Evolutionary conservation across 2,797 vertebrate genomes (phyloP), one percentile per base, ranked within the genome.

Genomic region (Diceros bicornis): DNA sequence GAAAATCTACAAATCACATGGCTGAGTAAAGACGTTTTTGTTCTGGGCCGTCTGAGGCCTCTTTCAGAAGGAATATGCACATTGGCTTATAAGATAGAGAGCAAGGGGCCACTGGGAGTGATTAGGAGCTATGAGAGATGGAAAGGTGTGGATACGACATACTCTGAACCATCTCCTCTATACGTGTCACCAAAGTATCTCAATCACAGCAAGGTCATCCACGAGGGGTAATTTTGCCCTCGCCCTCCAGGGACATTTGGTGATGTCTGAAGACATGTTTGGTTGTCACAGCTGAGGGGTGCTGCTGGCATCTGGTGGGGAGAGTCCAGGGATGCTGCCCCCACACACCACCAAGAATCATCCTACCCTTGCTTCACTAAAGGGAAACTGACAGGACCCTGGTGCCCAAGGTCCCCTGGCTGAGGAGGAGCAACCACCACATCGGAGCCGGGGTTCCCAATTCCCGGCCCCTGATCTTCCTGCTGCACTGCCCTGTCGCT

Each of bases 91-190:
- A 1, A 7, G 27, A 16, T 2, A 8, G 52, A 29, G 27, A 6
- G 11, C 2, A 1, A 9, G 9, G 29, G 20, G 68, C 21, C 34
- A 0, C 32, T 3, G 3, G 62, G 41, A 4, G n/a, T 1, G 20
- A 7, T 0, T 0, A 4, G 66, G 61, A 41, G 9, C 37, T 1
- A 0, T 0, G n/a, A 25, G n/a, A 50, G 11, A 4, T 0, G 4
- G 32, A 10, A 52, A 17, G 1, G 7, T 20, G 0, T 1, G 12
- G 32, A 12, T 12, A 3, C 0, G 17, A 6, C 32, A 7, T 0
- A 0, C 17, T 5, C 1, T 32, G 29, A 82, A 6, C 62, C 0
- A 0, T n/a, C 16, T 59, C 20, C 47, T n/a, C 68, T 20, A 0
- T 7, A 0, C 6, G 9, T 0, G 9, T 32, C 55, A 4, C 62